Conservation (phyloP, 2,113 vertebrate genomes). For the Naja naja region DNA sequence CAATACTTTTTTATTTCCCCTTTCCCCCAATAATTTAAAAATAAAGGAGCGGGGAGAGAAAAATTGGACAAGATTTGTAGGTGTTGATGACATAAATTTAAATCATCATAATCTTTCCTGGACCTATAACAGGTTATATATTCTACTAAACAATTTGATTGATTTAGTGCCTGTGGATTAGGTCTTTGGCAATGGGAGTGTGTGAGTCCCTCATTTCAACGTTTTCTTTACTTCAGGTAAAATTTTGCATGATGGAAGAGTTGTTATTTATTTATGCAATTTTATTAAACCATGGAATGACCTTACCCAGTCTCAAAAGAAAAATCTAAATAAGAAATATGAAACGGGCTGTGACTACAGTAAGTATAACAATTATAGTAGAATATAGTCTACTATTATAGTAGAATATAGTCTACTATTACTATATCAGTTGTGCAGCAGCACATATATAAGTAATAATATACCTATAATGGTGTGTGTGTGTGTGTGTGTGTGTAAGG, state of each 20-base stretch:
- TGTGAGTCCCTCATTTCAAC: background rate
- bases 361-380: conserved; percentile 65
- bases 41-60: no score
- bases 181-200: background rate
- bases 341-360: conserved; percentile 89
- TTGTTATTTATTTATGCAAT: conserved; percentile 87
- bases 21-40: background rate
- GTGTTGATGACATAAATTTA: background rate
- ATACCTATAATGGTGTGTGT: no score
- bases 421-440: background rate
- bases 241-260: conserved; percentile 80
- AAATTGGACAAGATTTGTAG: background rate
- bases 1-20: background rate
- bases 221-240: conserved; percentile 71
- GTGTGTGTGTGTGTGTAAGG: background rate
- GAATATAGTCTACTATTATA: background rate
- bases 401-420: background rate
- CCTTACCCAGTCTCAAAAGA: conserved; percentile 84
- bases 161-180: background rate
- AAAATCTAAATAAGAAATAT: conserved; percentile 89
- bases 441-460: no score
- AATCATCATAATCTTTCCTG: background rate
- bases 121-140: background rate
- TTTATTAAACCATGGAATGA: conserved; percentile 87
- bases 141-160: background rate